Base-by-base conservation (phyloP, 2,113 vertebrate genomes). In the Percina caprodes region DNA sequence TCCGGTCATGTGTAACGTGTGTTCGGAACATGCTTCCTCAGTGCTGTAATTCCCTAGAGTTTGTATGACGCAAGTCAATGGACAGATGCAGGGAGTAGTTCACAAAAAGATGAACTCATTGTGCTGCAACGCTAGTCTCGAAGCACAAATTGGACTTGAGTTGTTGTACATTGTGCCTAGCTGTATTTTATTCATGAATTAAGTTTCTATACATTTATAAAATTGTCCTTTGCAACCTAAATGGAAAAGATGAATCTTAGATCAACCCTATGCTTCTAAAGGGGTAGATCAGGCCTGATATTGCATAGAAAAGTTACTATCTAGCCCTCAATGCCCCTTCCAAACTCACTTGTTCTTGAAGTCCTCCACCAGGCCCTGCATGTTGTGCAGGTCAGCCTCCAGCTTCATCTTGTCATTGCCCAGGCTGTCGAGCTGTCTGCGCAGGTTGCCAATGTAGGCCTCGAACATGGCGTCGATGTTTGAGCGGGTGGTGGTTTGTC, bases 311-410 rank as follows among this genome's bases (percentile, higher is more conserved):
- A 18, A 60, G 15, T 1, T 46, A 0, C 7, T 45, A 8, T 18
- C 26, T 15, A 46, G 21, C 35, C 33, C 19, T 26, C 4, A 10
- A 46, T 23, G 16, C 1, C 24, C 1, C 18, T 2, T 30, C 23
- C 1, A 58, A 24, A 81, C 97, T 95, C 93, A 99, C 98, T 97
- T 99, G 94, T 96, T 97, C 94, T 98, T 99, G 86, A 97, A 98
- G 91, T 99, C 98, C 88, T 99, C 97, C 16, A 98, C 97, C 5
- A 98, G 89, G 51, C 97, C 97, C 83, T 97, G 96, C 97, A 98
- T 96, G 93, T 91, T 97, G 92, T 96, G 96, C 49, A 98, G 95
- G 80, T 99, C 97, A 0, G 96, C 96, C 3, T 99, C 97, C 91
- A 99, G 94, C 91, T 96, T 95, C 81, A 97, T 96, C 77, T 97